Evolutionary conservation across 2,888 invertebrate genomes (phyloP), one percentile per base, ranked within the genome.

Genomic region (Mythimna vitellina): DNA sequence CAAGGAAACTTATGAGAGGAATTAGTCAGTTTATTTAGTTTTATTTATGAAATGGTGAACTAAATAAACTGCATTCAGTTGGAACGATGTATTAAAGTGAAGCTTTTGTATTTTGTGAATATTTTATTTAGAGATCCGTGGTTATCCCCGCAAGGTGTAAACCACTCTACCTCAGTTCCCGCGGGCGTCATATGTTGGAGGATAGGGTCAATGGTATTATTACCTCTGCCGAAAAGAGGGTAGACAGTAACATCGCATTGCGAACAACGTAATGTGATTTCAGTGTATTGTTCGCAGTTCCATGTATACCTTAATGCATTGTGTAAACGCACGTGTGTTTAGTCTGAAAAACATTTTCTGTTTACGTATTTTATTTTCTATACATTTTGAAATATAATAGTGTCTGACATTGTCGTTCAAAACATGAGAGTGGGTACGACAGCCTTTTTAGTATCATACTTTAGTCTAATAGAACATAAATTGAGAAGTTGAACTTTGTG

Each of bases 21-120:
- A 79, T 79, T 58, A 69, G 65, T 80, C 38, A 54, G 78, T 62
- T 80, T 65, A 80, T 80, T 79, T 62, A 29, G 56, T 78, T 78
- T 80, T 80, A 65, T 78, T 78, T 35, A 54, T 53, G 51, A 74
- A 77, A 79, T 54, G 9, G 29, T 20, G 46, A 65, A 51, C 35
- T 22, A 63, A 63, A 65, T 80, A 69, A 58, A 75, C 54, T 69
- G 62, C 56, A 62, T 78, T 71, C 58, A 63, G 35, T 58, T 54
- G 68, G 57, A 65, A 58, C 42, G 51, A 10, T 49, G 49, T 32
- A n/a, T 61, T 61, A 61, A 74, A 77, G 70, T 63, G 29, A 60
- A 78, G 58, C 53, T 60, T 78, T 38, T 63, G 14, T 53, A 22
- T 70, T 53, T 75, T 64, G n/a, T 56, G 60, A 78, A 71, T 63